These are phyloP conservation scores for Melanchra persicariae DNA, from an alignment of 2,888 invertebrate genomes.

Conservation along the genomic window DNA sequence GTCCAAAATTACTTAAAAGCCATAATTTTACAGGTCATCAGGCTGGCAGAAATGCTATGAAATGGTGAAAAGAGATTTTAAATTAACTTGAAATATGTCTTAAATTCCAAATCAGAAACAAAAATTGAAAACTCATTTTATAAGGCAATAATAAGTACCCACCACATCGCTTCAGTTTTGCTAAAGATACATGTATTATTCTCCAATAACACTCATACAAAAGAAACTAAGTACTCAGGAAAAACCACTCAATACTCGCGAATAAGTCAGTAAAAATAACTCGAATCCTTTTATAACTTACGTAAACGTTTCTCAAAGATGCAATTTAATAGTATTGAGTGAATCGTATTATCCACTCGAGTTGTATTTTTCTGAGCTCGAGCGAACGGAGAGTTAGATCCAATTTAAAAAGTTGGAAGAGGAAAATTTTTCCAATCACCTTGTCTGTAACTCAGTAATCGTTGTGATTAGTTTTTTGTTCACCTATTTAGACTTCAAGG, in stretches of 20 bases:
- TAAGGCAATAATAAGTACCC: not conserved
- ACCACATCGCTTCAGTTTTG: not conserved
- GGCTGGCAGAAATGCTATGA: not conserved
- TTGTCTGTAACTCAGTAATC: conserved; percentile 80
- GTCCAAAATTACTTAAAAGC: not conserved
- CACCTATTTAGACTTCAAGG: conserved; percentile 57
- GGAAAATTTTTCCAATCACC: conserved; percentile 89
- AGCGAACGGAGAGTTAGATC: conserved; percentile 85
- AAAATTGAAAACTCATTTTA: too few relatives aligned
- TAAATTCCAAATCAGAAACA: too few relatives aligned
- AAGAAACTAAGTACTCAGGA: conserved; percentile 32
- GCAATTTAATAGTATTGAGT: conserved; percentile 87
- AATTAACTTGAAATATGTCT: too few relatives aligned
- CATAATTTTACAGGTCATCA: not conserved
- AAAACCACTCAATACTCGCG: conserved; percentile 50
- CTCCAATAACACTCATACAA: conserved; percentile 27
- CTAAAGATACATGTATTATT: not conserved
- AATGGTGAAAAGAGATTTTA: not conserved
- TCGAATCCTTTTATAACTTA: conserved; percentile 71
- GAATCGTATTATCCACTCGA: conserved; percentile 85
- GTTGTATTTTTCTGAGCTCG: conserved; percentile 76
- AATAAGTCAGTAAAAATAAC: conserved; percentile 61
- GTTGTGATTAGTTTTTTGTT: conserved; percentile 82
- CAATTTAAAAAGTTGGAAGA: conserved; percentile 89
- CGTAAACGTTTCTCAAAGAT: conserved; percentile 85